Conservation (phyloP, 2,797 vertebrate genomes). For the Smutsia gigantea region DNA sequence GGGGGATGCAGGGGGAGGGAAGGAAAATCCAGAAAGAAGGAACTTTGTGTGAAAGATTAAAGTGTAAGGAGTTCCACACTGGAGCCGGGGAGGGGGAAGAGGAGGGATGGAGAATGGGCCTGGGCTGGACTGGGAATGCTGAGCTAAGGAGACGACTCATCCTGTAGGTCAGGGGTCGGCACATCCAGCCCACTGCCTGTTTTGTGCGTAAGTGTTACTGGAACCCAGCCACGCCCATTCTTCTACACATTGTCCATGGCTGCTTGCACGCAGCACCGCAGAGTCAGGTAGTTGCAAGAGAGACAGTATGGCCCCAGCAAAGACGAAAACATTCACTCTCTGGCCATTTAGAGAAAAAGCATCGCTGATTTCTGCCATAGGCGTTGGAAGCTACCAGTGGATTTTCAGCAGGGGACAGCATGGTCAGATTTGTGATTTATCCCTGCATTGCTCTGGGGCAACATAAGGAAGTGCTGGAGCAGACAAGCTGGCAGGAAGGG, state of each 20-base stretch:
- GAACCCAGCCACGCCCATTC: background rate
- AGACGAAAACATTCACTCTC: background rate
- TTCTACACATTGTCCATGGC: background rate
- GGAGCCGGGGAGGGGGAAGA: background rate
- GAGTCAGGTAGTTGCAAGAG: background rate
- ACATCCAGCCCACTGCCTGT: background rate
- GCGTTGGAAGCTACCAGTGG: background rate
- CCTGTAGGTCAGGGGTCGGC: background rate
- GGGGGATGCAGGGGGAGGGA: background rate
- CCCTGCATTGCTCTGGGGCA: background rate
- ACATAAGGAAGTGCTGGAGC: background rate
- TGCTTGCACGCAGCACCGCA: background rate
- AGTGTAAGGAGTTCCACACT: background rate
- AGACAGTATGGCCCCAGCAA: background rate
- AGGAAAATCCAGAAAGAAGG: background rate
- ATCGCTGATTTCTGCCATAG: background rate
- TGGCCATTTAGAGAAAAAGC: background rate
- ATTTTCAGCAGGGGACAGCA: background rate
- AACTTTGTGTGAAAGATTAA: background rate
- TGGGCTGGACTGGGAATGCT: background rate
- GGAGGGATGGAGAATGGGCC: background rate
- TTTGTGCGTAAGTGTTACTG: background rate
- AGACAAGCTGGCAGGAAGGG: background rate
- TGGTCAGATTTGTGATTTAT: background rate
- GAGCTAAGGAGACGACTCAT: background rate